Percentiles rank a stretch among this genome's conserved stretches.
phyloP scores from a whole-genome alignment of 2,113 vertebrate species.

The Hepsetus odoe region DNA sequence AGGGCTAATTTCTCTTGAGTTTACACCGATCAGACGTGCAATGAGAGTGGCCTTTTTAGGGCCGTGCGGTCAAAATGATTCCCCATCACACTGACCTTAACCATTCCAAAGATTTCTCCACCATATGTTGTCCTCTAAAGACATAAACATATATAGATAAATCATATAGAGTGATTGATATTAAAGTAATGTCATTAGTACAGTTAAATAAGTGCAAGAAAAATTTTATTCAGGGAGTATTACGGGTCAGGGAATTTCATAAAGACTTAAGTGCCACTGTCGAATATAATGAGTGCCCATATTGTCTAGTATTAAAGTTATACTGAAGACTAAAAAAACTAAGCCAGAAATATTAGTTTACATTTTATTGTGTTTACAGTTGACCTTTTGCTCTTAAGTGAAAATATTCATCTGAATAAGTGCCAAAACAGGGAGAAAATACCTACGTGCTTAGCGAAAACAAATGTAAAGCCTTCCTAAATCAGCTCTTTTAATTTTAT shows the following conservation, averaged over 20 bases:
- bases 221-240: slow-evolving; percentile 53
- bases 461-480: slow-evolving; percentile 40
- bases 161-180: too few species aligned
- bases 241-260: slow-evolving; percentile 49
- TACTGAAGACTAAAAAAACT: slow-evolving; percentile 15
- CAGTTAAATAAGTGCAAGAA: slow-evolving; percentile 1
- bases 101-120: slow-evolving; percentile 39
- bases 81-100: slow-evolving; percentile 49
- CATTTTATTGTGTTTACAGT: slow-evolving; percentile 59
- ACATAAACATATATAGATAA: slow-evolving; percentile 36
- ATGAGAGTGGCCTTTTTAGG: slow-evolving; percentile 14
- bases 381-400: slow-evolving; percentile 46
- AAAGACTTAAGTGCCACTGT: slow-evolving; percentile 65
- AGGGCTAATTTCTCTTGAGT: not conserved
- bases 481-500: not conserved
- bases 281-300: slow-evolving; percentile 59
- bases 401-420: slow-evolving; percentile 43
- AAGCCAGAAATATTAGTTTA: slow-evolving; percentile 52
- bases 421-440: slow-evolving; percentile 40
- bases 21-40: not conserved
- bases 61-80: slow-evolving; percentile 48
- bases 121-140: slow-evolving; percentile 44
- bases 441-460: slow-evolving; percentile 5
- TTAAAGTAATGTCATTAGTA: not conserved
- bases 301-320: slow-evolving; percentile 16